Conservation (phyloP, 2,888 invertebrate species). For the Taenaris catops region DNA sequence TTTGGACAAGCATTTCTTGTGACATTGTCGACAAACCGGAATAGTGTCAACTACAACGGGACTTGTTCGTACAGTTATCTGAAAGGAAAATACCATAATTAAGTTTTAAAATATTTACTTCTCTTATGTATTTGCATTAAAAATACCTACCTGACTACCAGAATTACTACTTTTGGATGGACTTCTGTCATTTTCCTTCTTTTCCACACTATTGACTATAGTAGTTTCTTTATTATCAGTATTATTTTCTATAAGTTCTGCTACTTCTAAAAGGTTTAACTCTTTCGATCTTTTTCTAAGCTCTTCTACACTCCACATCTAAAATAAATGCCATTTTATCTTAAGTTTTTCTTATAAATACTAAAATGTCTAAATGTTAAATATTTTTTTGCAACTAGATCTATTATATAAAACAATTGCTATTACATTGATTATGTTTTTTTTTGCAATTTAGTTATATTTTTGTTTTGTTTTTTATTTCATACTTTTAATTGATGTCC, state of each 20-base stretch:
- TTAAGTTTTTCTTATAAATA: slow-evolving; percentile 4
- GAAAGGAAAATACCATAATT: slow-evolving; percentile 32
- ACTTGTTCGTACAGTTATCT: slow-evolving; percentile 89
- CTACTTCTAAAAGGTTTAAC: slow-evolving; percentile 79
- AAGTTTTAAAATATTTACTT: neutral
- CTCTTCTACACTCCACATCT: slow-evolving; percentile 87
- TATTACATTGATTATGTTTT: neutral
- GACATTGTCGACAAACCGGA: slow-evolving; percentile 88
- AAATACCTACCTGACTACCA: slow-evolving; percentile 84
- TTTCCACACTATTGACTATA: slow-evolving; percentile 40
- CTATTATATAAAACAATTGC: neutral
- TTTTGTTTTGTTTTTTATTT: no score
- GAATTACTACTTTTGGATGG: slow-evolving; percentile 88
- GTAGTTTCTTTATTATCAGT: slow-evolving; percentile 49
- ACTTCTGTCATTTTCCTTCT: slow-evolving; percentile 81
- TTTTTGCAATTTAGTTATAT: no score
- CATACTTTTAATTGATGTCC: no score
- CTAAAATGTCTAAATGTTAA: no score
- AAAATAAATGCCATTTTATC: slow-evolving; percentile 12
- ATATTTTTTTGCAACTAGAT: no score
- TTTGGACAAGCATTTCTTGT: slow-evolving; percentile 85
- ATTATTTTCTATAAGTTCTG: slow-evolving; percentile 51
- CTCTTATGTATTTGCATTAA: neutral
- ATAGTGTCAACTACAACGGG: slow-evolving; percentile 86
- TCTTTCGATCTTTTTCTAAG: slow-evolving; percentile 85